Evolutionary conservation across 2,113 vertebrate species (phyloP).

Genomic region (Callocephalon fimbriatum): DNA sequence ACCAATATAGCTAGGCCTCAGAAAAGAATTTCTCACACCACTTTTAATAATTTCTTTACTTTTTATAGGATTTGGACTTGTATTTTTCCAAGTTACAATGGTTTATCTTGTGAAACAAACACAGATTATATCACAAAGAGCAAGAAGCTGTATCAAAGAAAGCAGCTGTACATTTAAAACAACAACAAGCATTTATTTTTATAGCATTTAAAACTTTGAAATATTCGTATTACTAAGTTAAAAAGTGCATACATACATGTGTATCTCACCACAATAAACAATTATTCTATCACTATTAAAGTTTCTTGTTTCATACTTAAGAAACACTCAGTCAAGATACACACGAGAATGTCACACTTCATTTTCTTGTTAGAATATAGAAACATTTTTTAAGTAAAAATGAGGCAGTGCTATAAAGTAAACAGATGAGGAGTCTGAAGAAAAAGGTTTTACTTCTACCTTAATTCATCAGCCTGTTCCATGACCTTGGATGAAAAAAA

Average conservation of each 20-base stretch:
- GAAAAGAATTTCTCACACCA: not conserved
- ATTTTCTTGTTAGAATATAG: not conserved
- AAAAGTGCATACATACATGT: not conserved
- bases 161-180: not conserved
- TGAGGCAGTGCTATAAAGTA: not conserved
- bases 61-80: not conserved
- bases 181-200: not conserved
- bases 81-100: not conserved
- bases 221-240: not conserved
- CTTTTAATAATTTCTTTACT: not conserved
- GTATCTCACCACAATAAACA: not conserved
- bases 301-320: not conserved
- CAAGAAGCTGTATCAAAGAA: not conserved
- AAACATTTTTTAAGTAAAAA: not conserved
- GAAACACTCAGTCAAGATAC: not conserved
- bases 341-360: not conserved
- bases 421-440: not conserved
- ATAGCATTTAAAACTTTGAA: not conserved
- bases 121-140: not conserved
- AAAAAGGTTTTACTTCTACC: not conserved
- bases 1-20: not conserved
- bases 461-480: not conserved
- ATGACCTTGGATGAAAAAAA: not conserved
- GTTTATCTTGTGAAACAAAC: not conserved
- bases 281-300: not conserved